Evolutionary conservation across 2,888 invertebrate genomes (phyloP).

Genomic region (Ophion ellenae): DNA sequence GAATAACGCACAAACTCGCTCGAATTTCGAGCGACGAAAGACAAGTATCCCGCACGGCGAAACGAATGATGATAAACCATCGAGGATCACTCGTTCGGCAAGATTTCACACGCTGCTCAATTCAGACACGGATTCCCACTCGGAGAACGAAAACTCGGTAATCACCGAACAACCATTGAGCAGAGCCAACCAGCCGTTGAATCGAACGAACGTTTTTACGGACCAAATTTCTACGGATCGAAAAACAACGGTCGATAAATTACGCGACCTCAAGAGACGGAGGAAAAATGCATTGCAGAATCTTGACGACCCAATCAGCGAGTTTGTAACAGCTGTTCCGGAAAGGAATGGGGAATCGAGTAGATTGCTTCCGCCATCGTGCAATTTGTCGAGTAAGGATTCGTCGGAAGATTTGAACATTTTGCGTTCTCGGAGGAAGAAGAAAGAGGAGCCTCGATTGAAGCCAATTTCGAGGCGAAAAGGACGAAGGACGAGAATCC

Average conservation of each 20-base stretch:
- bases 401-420: neutral
- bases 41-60: neutral
- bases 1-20: neutral
- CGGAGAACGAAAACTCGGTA: neutral
- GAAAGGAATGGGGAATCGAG: neutral
- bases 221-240: neutral
- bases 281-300: neutral
- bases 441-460: neutral
- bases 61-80: neutral
- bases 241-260: neutral
- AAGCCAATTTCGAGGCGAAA: conserved; percentile 11
- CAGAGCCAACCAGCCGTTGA: neutral
- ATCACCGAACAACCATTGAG: neutral
- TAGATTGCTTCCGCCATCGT: neutral
- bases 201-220: neutral
- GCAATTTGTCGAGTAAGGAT: neutral
- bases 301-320: neutral
- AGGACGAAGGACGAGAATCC: conserved; percentile 14
- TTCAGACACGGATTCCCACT: conserved; percentile 24
- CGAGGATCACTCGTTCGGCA: neutral
- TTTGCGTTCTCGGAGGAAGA: neutral
- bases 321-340: neutral
- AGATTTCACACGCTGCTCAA: conserved; percentile 16
- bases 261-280: neutral
- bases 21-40: neutral